phyloP scores from a whole-genome alignment of 2,113 vertebrate species.

The Silurus glanis region DNA sequence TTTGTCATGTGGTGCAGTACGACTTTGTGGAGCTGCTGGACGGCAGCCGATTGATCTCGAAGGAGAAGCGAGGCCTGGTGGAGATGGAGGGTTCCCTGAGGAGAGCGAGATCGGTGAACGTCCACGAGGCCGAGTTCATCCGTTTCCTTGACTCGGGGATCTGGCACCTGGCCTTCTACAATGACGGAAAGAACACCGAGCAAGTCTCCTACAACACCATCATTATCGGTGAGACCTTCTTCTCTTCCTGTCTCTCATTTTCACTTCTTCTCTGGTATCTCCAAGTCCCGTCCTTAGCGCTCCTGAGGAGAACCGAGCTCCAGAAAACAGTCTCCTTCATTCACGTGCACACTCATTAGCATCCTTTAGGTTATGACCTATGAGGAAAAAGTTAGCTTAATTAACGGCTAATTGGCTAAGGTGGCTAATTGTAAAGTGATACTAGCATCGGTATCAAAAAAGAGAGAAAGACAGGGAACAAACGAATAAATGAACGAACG shows the following conservation, averaged over 20 bases:
- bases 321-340: not conserved
- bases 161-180: slow-evolving; percentile 98
- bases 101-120: slow-evolving; percentile 76
- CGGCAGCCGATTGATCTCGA: slow-evolving; percentile 88
- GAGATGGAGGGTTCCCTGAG: slow-evolving; percentile 72
- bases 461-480: no score
- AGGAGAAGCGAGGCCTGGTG: slow-evolving; percentile 87
- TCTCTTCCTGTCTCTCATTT: not conserved
- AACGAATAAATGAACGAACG: no score
- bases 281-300: no score
- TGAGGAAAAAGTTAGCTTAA: no score
- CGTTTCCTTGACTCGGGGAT: slow-evolving; percentile 95
- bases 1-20: slow-evolving; percentile 73
- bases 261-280: not conserved
- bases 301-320: not conserved
- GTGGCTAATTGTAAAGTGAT: not conserved
- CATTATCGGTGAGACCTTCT: slow-evolving; percentile 81
- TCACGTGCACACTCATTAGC: no score
- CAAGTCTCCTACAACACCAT: slow-evolving; percentile 95
- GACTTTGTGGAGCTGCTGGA: slow-evolving; percentile 97
- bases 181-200: slow-evolving; percentile 90
- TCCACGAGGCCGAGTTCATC: slow-evolving; percentile 94
- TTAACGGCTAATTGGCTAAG: not conserved
- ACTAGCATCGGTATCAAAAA: not conserved
- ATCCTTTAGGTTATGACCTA: no score